Percentiles rank a stretch among this genome's conserved stretches.
These are phyloP conservation scores for Tineola bisselliella DNA, from an alignment of 2,888 invertebrate species.

Conservation along the genomic window DNA sequence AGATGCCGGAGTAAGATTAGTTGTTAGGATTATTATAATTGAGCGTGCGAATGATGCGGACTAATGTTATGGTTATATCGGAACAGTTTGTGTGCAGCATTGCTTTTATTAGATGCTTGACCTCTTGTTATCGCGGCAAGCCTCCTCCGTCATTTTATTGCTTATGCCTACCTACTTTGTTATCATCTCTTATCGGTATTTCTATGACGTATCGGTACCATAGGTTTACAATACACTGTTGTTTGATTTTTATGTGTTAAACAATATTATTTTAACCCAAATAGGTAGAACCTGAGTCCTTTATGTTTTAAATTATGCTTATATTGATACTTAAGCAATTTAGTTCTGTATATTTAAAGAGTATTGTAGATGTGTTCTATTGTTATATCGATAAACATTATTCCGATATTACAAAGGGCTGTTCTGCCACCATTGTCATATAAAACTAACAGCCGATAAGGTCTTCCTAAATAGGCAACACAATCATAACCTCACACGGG, in stretches of 20 bases:
- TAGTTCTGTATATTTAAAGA: background rate
- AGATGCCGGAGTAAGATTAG: conserved; percentile 7
- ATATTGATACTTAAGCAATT: background rate
- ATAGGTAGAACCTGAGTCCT: background rate
- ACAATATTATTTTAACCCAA: conserved; percentile 3
- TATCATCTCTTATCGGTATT: background rate
- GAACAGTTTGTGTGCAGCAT: conserved; percentile 22
- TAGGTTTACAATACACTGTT: background rate
- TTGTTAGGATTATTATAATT: conserved; percentile 13
- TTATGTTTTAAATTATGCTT: background rate
- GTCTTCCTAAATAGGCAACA: background rate
- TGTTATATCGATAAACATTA: background rate
- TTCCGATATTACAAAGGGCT: background rate
- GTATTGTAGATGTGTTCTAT: background rate
- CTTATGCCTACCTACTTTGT: background rate
- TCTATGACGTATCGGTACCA: conserved; percentile 4
- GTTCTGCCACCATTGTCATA: background rate
- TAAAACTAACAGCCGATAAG: background rate
- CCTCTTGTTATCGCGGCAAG: conserved; percentile 57
- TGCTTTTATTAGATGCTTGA: conserved; percentile 41
- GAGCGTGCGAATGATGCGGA: conserved; percentile 22
- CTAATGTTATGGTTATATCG: conserved; percentile 37
- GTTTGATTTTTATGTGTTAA: background rate
- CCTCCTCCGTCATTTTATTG: conserved; percentile 28
- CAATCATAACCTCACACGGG: conserved; percentile 35